phyloP scores from a whole-genome alignment of 2,113 vertebrate species.

The Athene cunicularia region DNA sequence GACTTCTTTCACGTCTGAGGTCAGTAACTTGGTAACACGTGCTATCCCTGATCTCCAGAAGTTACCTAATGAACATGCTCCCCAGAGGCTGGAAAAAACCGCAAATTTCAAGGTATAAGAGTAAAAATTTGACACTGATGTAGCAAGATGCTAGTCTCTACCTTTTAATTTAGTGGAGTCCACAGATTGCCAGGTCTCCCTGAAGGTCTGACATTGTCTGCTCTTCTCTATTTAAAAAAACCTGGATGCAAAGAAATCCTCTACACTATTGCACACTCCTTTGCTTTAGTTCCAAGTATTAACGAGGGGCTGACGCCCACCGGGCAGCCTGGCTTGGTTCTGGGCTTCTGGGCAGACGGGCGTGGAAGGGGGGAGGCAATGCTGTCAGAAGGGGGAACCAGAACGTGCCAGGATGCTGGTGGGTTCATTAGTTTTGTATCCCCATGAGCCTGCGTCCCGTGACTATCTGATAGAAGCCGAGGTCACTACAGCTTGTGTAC shows the following conservation, averaged over 20 bases:
- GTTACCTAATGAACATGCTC: not conserved
- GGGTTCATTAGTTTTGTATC: conserved; percentile 7
- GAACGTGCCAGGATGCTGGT: not conserved
- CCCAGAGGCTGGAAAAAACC: not conserved
- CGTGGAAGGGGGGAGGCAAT: fast-evolving
- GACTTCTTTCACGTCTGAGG: not conserved
- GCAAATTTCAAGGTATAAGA: not conserved
- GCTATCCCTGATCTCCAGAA: not conserved
- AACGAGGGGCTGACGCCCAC: not conserved
- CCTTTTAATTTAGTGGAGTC: not conserved
- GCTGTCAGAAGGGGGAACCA: not conserved
- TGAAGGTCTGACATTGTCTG: not conserved
- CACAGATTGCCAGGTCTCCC: not conserved
- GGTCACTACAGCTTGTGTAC: conserved; percentile 35
- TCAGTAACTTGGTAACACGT: not conserved
- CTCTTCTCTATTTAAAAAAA: not conserved
- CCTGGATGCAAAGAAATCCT: not conserved
- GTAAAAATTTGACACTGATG: not conserved
- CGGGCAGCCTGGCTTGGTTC: not conserved
- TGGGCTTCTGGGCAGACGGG: not conserved
- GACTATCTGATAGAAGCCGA: not conserved
- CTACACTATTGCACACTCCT: not conserved
- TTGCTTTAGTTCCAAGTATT: not conserved
- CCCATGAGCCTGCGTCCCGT: not conserved
- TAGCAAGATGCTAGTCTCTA: not conserved